These are phyloP conservation scores for Eretmochelys imbricata DNA, from an alignment of 2,113 vertebrate species.

Conservation along the genomic window DNA sequence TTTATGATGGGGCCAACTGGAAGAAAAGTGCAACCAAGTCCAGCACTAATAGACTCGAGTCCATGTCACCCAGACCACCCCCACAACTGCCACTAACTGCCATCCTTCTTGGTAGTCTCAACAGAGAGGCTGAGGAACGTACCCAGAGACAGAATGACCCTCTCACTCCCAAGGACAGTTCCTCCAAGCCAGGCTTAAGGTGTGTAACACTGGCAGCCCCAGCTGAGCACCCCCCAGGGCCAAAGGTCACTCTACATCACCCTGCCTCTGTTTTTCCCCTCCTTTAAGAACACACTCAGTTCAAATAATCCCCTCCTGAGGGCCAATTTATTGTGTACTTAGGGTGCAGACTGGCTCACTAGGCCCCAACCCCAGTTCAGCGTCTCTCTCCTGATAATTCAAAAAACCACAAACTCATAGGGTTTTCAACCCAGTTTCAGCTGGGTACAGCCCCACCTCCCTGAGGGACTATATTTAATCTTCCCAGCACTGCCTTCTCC, in stretches of 20 bases:
- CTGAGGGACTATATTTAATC: neutral
- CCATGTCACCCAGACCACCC: neutral
- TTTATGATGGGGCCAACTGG: neutral
- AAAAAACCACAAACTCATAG: too few relatives aligned
- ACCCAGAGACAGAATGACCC: neutral
- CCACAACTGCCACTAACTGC: neutral
- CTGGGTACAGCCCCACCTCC: neutral
- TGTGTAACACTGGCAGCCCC: too few relatives aligned
- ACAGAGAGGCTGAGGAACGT: neutral
- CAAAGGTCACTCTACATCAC: neutral
- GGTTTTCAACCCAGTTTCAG: too few relatives aligned
- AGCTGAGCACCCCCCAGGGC: too few relatives aligned
- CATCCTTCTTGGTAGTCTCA: neutral
- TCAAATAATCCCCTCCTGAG: neutral
- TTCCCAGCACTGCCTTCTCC: too few relatives aligned
- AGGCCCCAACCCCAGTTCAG: too few relatives aligned
- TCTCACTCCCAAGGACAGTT: neutral
- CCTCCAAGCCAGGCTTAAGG: neutral
- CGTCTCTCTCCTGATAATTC: too few relatives aligned
- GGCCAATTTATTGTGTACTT: neutral
- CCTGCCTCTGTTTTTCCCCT: neutral
- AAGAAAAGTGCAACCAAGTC: neutral
- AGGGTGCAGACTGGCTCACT: too few relatives aligned
- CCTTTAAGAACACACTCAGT: neutral
- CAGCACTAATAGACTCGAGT: neutral